Conservation (phyloP, 2,797 vertebrate species). For the Ptychobarbus kaznakovi region DNA sequence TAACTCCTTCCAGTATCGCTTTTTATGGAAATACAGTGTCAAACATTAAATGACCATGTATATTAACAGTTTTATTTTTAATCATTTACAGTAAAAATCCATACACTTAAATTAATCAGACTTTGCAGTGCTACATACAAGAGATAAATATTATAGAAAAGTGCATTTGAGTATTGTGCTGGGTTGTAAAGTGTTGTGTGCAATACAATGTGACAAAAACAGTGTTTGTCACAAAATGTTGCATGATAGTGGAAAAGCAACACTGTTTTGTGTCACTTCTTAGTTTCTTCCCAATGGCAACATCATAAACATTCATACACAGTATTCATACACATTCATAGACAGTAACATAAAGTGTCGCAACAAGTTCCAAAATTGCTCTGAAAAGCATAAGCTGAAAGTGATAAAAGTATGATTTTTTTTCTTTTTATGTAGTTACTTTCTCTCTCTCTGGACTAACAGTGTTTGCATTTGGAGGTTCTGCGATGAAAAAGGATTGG, state of each 20-base stretch:
- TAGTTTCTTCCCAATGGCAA: background rate
- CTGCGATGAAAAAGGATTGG: background rate
- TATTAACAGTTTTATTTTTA: background rate
- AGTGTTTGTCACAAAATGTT: slow-evolving; percentile 6
- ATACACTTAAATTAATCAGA: background rate
- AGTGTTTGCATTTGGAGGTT: slow-evolving; percentile 29
- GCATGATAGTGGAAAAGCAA: background rate
- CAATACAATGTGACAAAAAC: slow-evolving; percentile 11
- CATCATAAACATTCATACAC: background rate
- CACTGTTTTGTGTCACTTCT: background rate
- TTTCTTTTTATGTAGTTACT: slow-evolving; percentile 8
- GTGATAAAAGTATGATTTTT: background rate
- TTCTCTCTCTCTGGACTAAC: background rate
- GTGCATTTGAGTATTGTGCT: background rate
- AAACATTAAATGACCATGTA: background rate
- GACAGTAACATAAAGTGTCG: background rate
- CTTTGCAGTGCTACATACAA: background rate
- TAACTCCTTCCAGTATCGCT: background rate
- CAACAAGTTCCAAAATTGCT: background rate
- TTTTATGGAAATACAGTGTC: background rate
- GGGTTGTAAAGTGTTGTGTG: background rate
- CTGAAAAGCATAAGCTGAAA: background rate
- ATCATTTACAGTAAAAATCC: background rate
- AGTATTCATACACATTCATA: too few species aligned
- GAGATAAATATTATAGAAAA: background rate